Base-by-base conservation (phyloP, 2,113 vertebrate genomes). In the Silurus glanis region DNA sequence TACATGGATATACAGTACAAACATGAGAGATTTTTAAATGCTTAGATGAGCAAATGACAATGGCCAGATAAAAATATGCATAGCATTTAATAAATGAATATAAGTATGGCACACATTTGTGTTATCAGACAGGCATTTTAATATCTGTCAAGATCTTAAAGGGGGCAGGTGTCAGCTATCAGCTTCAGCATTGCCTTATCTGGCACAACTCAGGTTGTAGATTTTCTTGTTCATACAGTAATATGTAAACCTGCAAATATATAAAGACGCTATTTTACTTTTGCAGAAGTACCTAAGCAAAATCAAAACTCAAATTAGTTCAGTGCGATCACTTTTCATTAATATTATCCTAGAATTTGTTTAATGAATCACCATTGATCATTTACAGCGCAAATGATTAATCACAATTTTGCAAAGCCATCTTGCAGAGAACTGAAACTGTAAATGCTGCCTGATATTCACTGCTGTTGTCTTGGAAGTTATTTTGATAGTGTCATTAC, bases 61-160 rank as follows among this genome's bases (percentile, higher is more conserved):
- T 74, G 56, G 25, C 13, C 21, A 59, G 19, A 45, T 80, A 23
- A 79, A 79, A 47, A 21, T 21, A 78, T 13, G n/a, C 71, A 61
- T 13, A 56, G 16, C 61, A 64, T 49, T 45, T 13, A 64, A 64
- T 9, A 14, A 59, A 3, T 17, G 53, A 56, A 47, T 75, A 62
- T 81, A 72, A 74, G 9, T 10, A 37, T 56, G 59, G 71, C 49
- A 85, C 84, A 58, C 9, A n/a, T 71, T 89, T 85, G 90, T 82
- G 66, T 59, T 82, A 87, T 87, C 82, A 87, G 83, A 90, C 45
- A 80, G 86, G 76, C 25, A 84, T 79, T 66, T 92, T 89, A 89
- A 89, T 90, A 91, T 91, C 62, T 88, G 90, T 93, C 91, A 80
- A 79, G 85, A 82, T 90, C 88, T 83, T 55, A 85, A 72, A 79